Conservation (phyloP, 1,140 invertebrate genomes). For the Melitaea cinxia region DNA sequence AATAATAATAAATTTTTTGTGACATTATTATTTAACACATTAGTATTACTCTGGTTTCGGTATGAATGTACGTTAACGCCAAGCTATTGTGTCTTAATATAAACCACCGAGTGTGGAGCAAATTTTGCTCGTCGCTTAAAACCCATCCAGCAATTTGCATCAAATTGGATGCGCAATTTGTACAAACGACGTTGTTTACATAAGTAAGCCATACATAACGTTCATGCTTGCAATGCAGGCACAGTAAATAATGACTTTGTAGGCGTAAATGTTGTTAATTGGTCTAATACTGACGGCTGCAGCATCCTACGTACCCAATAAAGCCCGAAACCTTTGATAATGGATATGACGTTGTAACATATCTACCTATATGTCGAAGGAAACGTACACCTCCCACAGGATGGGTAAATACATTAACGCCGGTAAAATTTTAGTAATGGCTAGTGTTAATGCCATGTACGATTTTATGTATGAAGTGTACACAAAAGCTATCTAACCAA, state of each 20-base stretch:
- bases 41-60: too few species aligned
- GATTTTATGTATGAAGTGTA: too few species aligned
- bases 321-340: constrained; percentile 40
- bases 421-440: background rate
- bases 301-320: constrained; percentile 40
- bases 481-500: too few species aligned
- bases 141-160: constrained; percentile 11
- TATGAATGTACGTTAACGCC: background rate
- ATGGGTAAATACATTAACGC: background rate
- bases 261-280: constrained; percentile 50
- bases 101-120: background rate
- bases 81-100: background rate
- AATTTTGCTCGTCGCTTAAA: background rate
- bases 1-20: too few species aligned
- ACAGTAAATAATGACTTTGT: constrained; percentile 31
- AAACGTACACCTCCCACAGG: too few species aligned
- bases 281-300: constrained; percentile 32
- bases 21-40: too few species aligned
- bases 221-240: constrained; percentile 19
- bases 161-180: constrained; percentile 10
- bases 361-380: background rate
- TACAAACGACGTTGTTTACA: constrained; percentile 18
- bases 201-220: constrained; percentile 25
- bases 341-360: constrained; percentile 17
- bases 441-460: background rate